These are phyloP conservation scores for Zaprionus davidi DNA, from an alignment of 1,140 invertebrate species.

Conservation along the genomic window DNA sequence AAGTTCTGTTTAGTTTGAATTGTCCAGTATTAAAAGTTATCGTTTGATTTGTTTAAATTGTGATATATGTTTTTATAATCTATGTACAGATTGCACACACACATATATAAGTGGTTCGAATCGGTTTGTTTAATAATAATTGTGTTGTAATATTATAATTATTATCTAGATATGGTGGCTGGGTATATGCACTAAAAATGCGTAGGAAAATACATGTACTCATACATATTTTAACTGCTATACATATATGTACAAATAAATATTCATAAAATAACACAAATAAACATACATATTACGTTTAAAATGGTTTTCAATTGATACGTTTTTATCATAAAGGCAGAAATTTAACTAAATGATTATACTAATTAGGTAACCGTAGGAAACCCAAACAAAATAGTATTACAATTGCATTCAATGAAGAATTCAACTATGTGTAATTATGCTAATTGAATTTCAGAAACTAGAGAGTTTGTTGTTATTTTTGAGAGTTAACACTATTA, in stretches of 20 bases:
- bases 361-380: conserved; percentile 3
- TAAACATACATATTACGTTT: conserved; percentile 12
- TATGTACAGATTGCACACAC: conserved; percentile 33
- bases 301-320: conserved; percentile 36
- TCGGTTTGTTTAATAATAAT: conserved; percentile 61
- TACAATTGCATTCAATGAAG: conserved; percentile 23
- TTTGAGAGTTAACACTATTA: not conserved
- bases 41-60: conserved; percentile 45
- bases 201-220: conserved; percentile 22
- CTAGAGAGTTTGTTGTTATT: conserved; percentile 23
- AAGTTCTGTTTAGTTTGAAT: conserved; percentile 69
- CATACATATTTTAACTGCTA: conserved; percentile 40
- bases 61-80: conserved; percentile 64
- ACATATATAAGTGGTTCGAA: conserved; percentile 26
- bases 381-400: conserved; percentile 17
- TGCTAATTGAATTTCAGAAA: conserved; percentile 27
- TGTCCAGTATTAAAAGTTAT: conserved; percentile 67
- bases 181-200: conserved; percentile 31
- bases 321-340: conserved; percentile 45
- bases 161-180: conserved; percentile 53
- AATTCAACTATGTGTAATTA: conserved; percentile 38
- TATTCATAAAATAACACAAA: conserved; percentile 53
- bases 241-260: conserved; percentile 69
- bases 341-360: conserved; percentile 47
- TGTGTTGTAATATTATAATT: conserved; percentile 35